These are phyloP conservation scores for Nezara viridula DNA, from an alignment of 2,888 invertebrate genomes.

Conservation along the genomic window DNA sequence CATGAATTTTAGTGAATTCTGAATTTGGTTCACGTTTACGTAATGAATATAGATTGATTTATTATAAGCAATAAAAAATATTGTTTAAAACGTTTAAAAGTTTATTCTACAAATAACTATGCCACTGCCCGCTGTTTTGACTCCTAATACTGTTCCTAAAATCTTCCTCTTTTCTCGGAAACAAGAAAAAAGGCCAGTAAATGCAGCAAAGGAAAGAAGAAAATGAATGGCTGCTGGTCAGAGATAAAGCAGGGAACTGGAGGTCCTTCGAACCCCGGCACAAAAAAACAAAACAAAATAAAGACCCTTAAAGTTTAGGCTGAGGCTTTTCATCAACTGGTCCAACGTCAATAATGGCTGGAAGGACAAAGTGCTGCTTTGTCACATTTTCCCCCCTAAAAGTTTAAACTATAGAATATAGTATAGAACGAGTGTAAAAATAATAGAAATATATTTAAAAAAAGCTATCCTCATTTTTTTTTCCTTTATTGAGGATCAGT, in stretches of 20 bases:
- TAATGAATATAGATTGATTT: too few relatives aligned
- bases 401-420: background rate
- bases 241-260: background rate
- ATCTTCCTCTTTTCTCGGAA: background rate
- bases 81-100: too few relatives aligned
- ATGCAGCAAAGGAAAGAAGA: background rate
- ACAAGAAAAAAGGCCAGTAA: background rate
- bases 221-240: background rate
- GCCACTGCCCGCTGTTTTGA: too few relatives aligned
- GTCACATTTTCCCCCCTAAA: background rate
- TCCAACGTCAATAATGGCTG: background rate
- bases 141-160: too few relatives aligned
- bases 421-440: too few relatives aligned
- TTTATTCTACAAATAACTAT: too few relatives aligned
- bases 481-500: background rate
- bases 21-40: too few relatives aligned
- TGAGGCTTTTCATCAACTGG: background rate
- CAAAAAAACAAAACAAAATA: background rate
- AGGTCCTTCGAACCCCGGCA: background rate
- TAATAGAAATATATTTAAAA: too few relatives aligned
- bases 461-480: too few relatives aligned
- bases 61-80: too few relatives aligned
- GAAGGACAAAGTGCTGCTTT: background rate
- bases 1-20: too few relatives aligned
- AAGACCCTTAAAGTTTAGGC: background rate